A percentile compares a stretch with the other conserved stretches of the same genome.
Conservation (phyloP, 2,113 vertebrate genomes). For the Bagarius yarrelli region DNA sequence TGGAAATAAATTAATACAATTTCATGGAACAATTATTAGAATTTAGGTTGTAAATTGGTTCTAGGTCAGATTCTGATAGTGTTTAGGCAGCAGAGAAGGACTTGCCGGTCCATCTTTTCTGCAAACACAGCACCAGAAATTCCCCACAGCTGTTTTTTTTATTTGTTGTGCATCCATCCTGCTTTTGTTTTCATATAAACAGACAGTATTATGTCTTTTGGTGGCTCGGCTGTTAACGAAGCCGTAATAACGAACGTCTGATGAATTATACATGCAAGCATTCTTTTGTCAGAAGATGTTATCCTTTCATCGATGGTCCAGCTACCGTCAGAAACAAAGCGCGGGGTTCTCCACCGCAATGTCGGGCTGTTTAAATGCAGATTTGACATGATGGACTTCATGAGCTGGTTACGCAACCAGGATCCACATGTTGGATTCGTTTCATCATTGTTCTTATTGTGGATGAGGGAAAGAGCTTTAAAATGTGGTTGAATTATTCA, state of each 20-base stretch:
- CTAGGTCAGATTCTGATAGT: no score
- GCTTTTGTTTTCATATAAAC: neutral
- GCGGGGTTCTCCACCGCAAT: neutral
- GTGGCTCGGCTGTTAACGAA: neutral
- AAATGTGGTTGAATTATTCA: constrained; percentile 48
- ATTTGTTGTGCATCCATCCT: neutral
- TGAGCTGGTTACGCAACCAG: neutral
- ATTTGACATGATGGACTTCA: neutral
- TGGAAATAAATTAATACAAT: no score
- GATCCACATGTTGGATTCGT: neutral
- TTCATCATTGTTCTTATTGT: neutral
- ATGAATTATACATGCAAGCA: constrained; percentile 3
- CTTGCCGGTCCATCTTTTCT: neutral
- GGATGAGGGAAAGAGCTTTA: constrained; percentile 12
- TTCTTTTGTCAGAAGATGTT: neutral
- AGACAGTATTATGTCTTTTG: neutral
- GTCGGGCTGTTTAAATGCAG: neutral
- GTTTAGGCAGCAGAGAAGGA: no score
- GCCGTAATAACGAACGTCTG: constrained; percentile 9
- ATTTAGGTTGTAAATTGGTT: no score
- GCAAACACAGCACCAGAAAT: neutral
- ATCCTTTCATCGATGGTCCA: neutral
- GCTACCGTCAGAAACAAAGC: neutral
- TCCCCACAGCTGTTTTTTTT: constrained; percentile 1
- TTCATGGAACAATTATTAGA: no score